Percentiles rank a stretch among this genome's conserved stretches.
Evolutionary conservation across 2,797 vertebrate species (phyloP).

Genomic region (Sphenodon punctatus): DNA sequence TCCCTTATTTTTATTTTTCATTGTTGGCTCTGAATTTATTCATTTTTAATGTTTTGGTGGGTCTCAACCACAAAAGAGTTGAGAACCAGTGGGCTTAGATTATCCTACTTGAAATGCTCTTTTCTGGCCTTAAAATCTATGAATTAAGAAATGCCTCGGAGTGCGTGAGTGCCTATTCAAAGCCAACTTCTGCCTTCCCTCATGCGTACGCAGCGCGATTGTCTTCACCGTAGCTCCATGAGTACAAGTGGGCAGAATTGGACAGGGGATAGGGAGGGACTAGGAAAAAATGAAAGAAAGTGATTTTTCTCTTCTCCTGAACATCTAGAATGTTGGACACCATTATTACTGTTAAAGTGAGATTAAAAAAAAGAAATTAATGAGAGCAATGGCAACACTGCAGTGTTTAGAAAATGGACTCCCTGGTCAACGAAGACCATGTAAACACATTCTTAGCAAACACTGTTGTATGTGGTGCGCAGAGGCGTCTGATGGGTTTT

Average conservation of each 20-base stretch:
- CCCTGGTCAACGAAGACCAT: neutral
- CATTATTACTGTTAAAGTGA: constrained; percentile 10
- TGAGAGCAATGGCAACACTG: neutral
- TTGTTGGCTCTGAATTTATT: too few relatives aligned
- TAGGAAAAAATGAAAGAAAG: neutral
- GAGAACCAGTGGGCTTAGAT: too few relatives aligned
- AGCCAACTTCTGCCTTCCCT: neutral
- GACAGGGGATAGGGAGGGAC: neutral
- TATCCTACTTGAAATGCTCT: too few relatives aligned
- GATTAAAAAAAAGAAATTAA: neutral
- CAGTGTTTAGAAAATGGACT: constrained; percentile 1
- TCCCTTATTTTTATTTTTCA: too few relatives aligned
- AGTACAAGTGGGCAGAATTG: neutral
- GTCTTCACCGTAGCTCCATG: neutral
- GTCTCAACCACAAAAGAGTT: too few relatives aligned
- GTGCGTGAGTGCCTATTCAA: neutral
- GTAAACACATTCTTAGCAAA: constrained; percentile 1
- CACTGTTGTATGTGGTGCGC: too few relatives aligned
- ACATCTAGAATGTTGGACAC: neutral
- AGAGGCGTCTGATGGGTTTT: too few relatives aligned
- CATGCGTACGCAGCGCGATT: neutral
- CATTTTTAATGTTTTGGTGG: too few relatives aligned
- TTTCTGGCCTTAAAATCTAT: too few relatives aligned
- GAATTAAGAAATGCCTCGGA: neutral
- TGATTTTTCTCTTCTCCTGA: neutral